Evolutionary conservation across 2,113 vertebrate genomes (phyloP).

Genomic region (Dolichotis patagonum): DNA sequence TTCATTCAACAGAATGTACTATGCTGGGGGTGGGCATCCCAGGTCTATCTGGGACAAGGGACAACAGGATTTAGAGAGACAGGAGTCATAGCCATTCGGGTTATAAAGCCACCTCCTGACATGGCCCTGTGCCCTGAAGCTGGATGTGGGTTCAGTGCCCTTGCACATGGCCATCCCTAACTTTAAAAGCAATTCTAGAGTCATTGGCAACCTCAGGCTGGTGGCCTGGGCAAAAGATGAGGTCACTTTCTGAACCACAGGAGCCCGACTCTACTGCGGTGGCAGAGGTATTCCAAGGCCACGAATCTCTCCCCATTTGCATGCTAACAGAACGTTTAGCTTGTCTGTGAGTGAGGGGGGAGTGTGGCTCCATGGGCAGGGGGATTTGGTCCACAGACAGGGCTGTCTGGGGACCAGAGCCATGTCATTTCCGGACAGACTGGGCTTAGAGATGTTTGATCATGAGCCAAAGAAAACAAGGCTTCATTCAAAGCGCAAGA

Average conservation of each 20-base stretch:
- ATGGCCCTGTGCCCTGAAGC: not conserved
- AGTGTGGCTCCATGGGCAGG: not conserved
- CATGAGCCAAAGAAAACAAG: not conserved
- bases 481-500: not conserved
- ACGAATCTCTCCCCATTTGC: not conserved
- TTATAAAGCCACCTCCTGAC: not conserved
- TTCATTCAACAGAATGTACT: not conserved
- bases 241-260: conserved; percentile 82
- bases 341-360: not conserved
- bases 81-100: not conserved
- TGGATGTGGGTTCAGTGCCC: not conserved
- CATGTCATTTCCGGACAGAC: not conserved
- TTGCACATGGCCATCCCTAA: not conserved
- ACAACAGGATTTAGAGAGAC: not conserved
- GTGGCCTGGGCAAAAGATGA: conserved; percentile 75
- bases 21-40: not conserved
- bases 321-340: not conserved
- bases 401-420: not conserved
- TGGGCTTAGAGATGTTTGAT: not conserved
- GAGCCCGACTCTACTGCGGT: conserved; percentile 57
- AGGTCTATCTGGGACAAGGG: not conserved
- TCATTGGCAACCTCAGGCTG: conserved; percentile 61
- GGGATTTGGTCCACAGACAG: not conserved
- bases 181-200: conserved; percentile 69
- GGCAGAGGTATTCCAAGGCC: conserved; percentile 13